phyloP scores from a whole-genome alignment of 2,888 invertebrate genomes.

The Cepaea hortensis region DNA sequence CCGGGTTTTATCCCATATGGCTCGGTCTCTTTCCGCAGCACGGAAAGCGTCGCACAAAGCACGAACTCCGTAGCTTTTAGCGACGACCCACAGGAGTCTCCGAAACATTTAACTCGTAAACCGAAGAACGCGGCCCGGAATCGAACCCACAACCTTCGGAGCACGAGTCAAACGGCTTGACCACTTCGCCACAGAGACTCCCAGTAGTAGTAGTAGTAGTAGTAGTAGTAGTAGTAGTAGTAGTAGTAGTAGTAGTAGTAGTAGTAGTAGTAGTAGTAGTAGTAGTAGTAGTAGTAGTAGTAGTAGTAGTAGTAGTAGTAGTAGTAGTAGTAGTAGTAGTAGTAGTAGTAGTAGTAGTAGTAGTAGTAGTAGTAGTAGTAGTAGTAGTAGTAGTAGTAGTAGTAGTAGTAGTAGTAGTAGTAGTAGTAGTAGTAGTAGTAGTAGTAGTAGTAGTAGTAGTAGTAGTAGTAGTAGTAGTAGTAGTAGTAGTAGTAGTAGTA shows the following conservation, averaged over 20 bases:
- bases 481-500: constrained; percentile 34
- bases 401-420: constrained; percentile 34
- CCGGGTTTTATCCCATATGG: no score
- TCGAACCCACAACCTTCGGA: no score
- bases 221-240: constrained; percentile 34
- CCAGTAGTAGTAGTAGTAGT: background rate
- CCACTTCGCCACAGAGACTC: no score
- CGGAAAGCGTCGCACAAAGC: no score
- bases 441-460: constrained; percentile 34
- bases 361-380: constrained; percentile 34
- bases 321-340: constrained; percentile 34
- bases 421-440: constrained; percentile 34
- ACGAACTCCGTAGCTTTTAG: no score
- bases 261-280: constrained; percentile 34
- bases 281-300: constrained; percentile 34
- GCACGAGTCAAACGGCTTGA: no score
- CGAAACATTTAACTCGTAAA: no score
- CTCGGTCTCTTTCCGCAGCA: no score
- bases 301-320: constrained; percentile 34
- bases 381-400: constrained; percentile 34
- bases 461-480: constrained; percentile 34
- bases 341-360: constrained; percentile 34
- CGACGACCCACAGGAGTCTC: no score
- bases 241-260: constrained; percentile 34
- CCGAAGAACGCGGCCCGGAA: no score